Evolutionary conservation across 92 coral and sea anemone genomes (phyloP).

Genomic region (Zoanthus sansibaricus): DNA sequence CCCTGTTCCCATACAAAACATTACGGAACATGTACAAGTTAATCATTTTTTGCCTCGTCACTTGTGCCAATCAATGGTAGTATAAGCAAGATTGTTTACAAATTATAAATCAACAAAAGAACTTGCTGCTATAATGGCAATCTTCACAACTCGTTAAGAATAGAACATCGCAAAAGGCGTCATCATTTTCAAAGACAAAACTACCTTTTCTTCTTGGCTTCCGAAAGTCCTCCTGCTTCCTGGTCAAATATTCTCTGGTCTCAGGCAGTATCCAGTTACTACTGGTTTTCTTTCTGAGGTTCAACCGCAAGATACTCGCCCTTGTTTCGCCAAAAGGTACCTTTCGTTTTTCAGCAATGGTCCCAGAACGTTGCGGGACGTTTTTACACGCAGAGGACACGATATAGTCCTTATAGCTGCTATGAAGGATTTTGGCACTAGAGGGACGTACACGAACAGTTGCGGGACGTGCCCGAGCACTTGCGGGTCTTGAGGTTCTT

Average conservation of each 20-base stretch:
- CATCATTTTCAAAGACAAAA: neutral
- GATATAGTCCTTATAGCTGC: conserved; percentile 88
- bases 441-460: conserved; percentile 63
- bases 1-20: too few species aligned
- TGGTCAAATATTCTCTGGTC: conserved; percentile 73
- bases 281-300: conserved; percentile 67
- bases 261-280: conserved; percentile 77
- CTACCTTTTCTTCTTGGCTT: conserved; percentile 54
- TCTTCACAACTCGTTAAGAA: neutral
- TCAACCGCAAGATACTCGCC: conserved; percentile 77
- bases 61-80: too few species aligned
- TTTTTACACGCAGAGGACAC: conserved; percentile 75
- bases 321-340: conserved; percentile 69
- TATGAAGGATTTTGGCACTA: conserved; percentile 68
- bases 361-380: conserved; percentile 59
- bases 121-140: too few species aligned
- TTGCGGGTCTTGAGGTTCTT: conserved; percentile 49
- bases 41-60: too few species aligned
- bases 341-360: conserved; percentile 2
- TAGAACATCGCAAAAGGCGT: neutral
- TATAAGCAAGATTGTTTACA: too few species aligned
- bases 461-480: conserved; percentile 77
- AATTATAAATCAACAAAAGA: too few species aligned
- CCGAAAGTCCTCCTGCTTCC: conserved; percentile 75
- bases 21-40: too few species aligned